These are phyloP conservation scores for Montipora cactus DNA, from an alignment of 64 coral and sea anemone genomes.

Conservation along the genomic window DNA sequence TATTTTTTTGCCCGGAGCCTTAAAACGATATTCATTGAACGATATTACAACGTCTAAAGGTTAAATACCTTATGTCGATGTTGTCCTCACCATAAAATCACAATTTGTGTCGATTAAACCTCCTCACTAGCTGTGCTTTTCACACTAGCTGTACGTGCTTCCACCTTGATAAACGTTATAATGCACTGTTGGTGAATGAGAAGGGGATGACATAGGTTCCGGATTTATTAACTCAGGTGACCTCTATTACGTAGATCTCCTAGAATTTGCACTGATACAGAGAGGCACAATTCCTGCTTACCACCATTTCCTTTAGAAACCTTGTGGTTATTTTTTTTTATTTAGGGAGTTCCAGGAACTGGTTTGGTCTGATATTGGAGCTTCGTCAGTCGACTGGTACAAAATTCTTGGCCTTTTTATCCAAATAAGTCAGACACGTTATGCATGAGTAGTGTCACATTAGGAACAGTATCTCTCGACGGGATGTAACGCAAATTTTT, in stretches of 20 bases:
- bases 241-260: conserved; percentile 43
- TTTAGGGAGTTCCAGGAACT: not conserved
- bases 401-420: not conserved
- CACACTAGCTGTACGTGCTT: not conserved
- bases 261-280: not conserved
- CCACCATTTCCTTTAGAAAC: conserved; percentile 17
- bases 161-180: not conserved
- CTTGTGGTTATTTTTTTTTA: not conserved
- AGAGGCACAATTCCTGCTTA: not conserved
- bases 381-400: not conserved
- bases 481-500: conserved; percentile 7
- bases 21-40: not conserved
- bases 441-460: not conserved
- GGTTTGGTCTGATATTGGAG: not conserved
- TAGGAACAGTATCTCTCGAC: not conserved
- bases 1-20: too few relatives aligned
- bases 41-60: not conserved
- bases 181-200: not conserved
- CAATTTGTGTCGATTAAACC: too few relatives aligned
- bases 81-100: not conserved
- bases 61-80: conserved; percentile 6
- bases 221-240: conserved; percentile 8
- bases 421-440: not conserved
- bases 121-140: not conserved
- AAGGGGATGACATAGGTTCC: not conserved